Conservation (phyloP, 2,797 vertebrate genomes). For the Craterocephalus amniculus region DNA sequence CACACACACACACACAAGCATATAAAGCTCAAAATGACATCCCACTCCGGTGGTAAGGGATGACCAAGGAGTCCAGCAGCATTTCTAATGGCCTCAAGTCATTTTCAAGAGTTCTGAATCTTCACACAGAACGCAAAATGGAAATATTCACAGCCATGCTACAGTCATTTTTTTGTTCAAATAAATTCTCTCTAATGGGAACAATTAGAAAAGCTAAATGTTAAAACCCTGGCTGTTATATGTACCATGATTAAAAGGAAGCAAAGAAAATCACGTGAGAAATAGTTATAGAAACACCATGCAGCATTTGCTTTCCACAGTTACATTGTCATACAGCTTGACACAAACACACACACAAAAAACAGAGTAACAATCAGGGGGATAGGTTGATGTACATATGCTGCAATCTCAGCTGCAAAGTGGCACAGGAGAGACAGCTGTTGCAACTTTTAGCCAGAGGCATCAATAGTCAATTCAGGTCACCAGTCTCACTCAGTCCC, state of each 20-base stretch:
- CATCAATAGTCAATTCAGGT: constrained; percentile 65
- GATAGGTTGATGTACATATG: constrained; percentile 9
- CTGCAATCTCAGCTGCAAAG: constrained; percentile 16
- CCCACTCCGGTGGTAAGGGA: constrained; percentile 27
- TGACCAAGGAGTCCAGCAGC: constrained; percentile 20
- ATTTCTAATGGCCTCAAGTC: neutral
- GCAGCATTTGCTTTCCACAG: neutral
- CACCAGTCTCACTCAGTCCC: constrained; percentile 47
- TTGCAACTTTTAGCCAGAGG: constrained; percentile 39
- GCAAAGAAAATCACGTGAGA: neutral
- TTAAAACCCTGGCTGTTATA: neutral
- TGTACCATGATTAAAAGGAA: neutral
- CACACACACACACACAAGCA: no score
- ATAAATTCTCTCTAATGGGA: neutral
- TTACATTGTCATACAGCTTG: constrained; percentile 16
- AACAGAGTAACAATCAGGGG: neutral
- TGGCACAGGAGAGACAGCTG: constrained; percentile 14
- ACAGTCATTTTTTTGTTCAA: neutral
- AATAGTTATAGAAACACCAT: neutral
- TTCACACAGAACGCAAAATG: neutral
- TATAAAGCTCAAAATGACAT: constrained; percentile 13
- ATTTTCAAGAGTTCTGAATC: neutral
- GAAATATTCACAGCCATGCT: neutral
- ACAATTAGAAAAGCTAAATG: neutral
- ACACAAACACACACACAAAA: neutral